Percentiles rank a stretch among this genome's conserved stretches.
Conservation (phyloP, 2,888 invertebrate genomes). For the Andrena marginata region DNA sequence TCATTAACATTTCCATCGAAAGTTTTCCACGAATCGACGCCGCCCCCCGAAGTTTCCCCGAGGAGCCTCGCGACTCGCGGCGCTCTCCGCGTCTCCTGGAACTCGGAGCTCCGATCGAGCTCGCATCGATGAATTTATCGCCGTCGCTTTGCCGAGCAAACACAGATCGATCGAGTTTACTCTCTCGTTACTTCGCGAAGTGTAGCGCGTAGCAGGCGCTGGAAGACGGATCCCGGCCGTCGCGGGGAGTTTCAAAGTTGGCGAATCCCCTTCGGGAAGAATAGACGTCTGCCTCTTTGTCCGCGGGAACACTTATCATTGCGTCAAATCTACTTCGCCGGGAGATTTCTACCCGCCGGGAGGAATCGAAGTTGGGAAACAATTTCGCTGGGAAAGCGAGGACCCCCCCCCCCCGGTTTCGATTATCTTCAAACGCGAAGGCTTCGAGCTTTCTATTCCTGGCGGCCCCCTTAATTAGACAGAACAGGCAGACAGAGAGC, state of each 20-base stretch:
- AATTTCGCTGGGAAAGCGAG: neutral
- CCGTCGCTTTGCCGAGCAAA: neutral
- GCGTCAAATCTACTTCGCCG: conserved; percentile 7
- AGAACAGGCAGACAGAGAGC: too few relatives aligned
- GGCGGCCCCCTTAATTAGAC: too few relatives aligned
- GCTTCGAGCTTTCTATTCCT: too few relatives aligned
- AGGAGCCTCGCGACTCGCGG: neutral
- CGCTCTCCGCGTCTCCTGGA: neutral
- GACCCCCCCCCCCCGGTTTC: neutral
- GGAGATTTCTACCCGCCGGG: neutral
- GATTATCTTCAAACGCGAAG: neutral
- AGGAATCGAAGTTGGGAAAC: conserved; percentile 18
- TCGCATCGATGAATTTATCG: neutral
- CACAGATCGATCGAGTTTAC: neutral
- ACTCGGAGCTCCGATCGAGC: neutral
- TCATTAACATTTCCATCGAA: conserved; percentile 63
- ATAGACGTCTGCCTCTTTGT: conserved; percentile 20
- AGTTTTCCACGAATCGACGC: conserved; percentile 54
- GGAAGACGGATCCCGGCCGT: neutral
- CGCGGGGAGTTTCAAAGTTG: conserved; percentile 11
- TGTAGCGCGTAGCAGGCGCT: neutral
- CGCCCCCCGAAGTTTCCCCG: conserved; percentile 1
- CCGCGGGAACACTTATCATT: conserved; percentile 12
- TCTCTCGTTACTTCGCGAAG: neutral
- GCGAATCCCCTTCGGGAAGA: conserved; percentile 3